phyloP scores from a whole-genome alignment of 2,113 vertebrate species.

The Canis aureus region DNA sequence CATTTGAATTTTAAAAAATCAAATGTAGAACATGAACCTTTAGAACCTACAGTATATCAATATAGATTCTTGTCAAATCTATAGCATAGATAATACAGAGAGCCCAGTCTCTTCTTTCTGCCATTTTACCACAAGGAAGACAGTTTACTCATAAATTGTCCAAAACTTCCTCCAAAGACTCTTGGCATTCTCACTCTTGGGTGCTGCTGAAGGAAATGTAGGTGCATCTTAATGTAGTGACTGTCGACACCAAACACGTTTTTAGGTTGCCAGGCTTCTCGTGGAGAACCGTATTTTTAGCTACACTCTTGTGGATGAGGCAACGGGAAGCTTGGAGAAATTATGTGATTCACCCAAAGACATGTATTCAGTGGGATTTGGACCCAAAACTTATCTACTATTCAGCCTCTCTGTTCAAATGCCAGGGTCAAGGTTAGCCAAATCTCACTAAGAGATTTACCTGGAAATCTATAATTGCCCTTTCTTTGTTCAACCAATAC shows the following conservation, averaged over 20 bases:
- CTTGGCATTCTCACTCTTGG: background rate
- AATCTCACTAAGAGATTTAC: constrained; percentile 3
- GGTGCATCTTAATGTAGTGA: background rate
- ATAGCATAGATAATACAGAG: background rate
- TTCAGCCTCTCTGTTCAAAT: background rate
- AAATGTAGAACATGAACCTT: background rate
- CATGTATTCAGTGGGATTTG: background rate
- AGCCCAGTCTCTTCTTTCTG: background rate
- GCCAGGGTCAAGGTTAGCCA: background rate
- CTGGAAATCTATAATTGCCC: constrained; percentile 22
- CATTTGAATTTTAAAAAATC: background rate
- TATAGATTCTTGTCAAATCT: background rate
- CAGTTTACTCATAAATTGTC: background rate
- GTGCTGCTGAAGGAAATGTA: constrained; percentile 19
- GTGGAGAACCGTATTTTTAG: background rate
- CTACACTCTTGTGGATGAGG: background rate
- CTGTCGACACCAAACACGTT: background rate
- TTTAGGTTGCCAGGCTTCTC: background rate
- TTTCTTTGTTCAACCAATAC: background rate
- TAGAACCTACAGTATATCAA: background rate
- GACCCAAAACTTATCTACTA: background rate
- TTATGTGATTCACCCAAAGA: background rate
- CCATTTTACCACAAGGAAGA: background rate
- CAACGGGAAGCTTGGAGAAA: background rate
- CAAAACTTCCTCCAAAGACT: background rate